Base-by-base conservation (phyloP, 2,888 invertebrate species). In the Eueremaeus valkanovi region DNA sequence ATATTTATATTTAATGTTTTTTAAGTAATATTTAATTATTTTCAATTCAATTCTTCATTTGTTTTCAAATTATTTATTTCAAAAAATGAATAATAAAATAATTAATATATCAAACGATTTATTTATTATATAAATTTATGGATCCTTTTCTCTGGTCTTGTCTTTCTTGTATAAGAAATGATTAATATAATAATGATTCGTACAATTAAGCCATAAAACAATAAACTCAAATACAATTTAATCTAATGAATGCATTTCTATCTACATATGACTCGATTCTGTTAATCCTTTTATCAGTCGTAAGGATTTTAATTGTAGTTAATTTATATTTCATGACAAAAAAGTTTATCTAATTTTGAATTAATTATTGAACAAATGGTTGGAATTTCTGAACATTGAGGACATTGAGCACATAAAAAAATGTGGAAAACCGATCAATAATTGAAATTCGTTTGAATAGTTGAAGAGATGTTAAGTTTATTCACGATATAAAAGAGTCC, bases 141-240 rank as follows among this genome's bases (percentile, higher is more conserved):
- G 21, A 16, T 8, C 21, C 11, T 51, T 51, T n/a, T 40, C 11
- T 11, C 40, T 40, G 5, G n/a, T n/a, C n/a, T 3, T 51, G 51
- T 24, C 51, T 3, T 8, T 3, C n/a, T 5, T 21, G 24, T 21
- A 21, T 21, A 21, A 51, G 21, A 51, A 51, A 51, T 51, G 51
- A 51, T 51, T 51, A 51, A 51, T 51, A 51, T 51, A 51, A 21
- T 21, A 51, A 51, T 51, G 51, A 51, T 51, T 45, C 16, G 13
- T n/a, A 8, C 51, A 51, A 51, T 51, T 51, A 61, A 61, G 58
- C 16, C 13, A 29, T 61, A 61, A 61, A 61, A 61, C 58, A 61
- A 61, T 61, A 61, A 61, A 61, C 13, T 8, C 16, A 61, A 16
- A 61, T 31, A 29, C 16, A 61, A 61, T n/a, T n/a, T n/a, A n/a